These are phyloP conservation scores for Chaenogobius annularis DNA, from an alignment of 2,113 vertebrate species.

Conservation along the genomic window DNA sequence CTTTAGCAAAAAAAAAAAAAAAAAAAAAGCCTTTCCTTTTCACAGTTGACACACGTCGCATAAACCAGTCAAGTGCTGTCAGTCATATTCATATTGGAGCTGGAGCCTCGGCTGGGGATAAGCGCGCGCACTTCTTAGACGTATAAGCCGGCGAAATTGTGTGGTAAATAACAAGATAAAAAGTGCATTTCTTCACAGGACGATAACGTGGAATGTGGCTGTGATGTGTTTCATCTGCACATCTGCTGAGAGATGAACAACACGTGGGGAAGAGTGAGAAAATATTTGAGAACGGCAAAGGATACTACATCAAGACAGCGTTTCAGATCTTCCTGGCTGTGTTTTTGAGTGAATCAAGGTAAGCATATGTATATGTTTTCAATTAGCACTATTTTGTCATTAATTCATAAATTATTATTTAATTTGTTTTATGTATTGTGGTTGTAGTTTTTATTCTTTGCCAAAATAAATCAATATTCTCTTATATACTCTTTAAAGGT, in stretches of 20 bases:
- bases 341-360: neutral
- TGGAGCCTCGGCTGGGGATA: constrained; percentile 48
- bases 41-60: constrained; percentile 36
- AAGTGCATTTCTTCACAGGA: constrained; percentile 43
- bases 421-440: too few species aligned
- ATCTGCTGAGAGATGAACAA: constrained; percentile 20
- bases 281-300: neutral
- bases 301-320: neutral
- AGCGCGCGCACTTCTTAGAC: constrained; percentile 31
- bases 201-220: constrained; percentile 31
- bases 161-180: constrained; percentile 58
- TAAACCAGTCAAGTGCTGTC: constrained; percentile 54
- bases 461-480: too few species aligned
- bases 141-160: constrained; percentile 48
- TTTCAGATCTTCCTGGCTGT: neutral
- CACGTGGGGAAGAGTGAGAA: constrained; percentile 28
- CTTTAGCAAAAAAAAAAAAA: constrained; percentile 21
- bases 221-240: constrained; percentile 42
- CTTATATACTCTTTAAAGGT: too few species aligned
- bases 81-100: constrained; percentile 54
- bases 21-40: constrained; percentile 27
- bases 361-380: too few species aligned
- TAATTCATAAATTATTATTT: too few species aligned
- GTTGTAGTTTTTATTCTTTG: too few species aligned
- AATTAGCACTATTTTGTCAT: too few species aligned